Evolutionary conservation across 1,140 invertebrate genomes (phyloP).

Genomic region (Pollicipes pollicipes): DNA sequence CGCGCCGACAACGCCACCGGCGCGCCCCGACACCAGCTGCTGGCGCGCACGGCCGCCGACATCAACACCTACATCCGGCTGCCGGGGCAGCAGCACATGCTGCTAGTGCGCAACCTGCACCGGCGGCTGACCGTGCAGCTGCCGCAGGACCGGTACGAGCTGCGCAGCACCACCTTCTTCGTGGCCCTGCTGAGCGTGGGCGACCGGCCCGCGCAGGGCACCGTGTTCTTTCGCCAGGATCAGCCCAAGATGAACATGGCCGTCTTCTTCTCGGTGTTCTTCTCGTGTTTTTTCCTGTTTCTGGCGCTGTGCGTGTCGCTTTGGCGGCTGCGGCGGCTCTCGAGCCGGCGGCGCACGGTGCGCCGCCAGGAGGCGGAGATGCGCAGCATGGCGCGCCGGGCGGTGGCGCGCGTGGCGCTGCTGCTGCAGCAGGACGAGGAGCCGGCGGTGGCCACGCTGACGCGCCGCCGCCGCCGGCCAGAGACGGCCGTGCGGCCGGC

Average conservation of each 20-base stretch:
- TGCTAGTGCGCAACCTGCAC: conserved; percentile 59
- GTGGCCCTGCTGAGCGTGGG: conserved; percentile 50
- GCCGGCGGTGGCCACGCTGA: conserved; percentile 12
- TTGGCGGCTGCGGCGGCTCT: conserved; percentile 87
- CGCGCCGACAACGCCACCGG: neutral
- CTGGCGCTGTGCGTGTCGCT: conserved; percentile 80
- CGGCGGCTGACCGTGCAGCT: conserved; percentile 77
- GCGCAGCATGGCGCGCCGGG: conserved; percentile 89
- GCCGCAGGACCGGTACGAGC: conserved; percentile 62
- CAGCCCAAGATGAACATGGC: conserved; percentile 94
- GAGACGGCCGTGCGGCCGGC: conserved; percentile 54
- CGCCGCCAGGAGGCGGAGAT: conserved; percentile 60
- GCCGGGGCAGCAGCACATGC: conserved; percentile 51
- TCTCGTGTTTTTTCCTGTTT: conserved; percentile 92
- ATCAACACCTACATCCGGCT: conserved; percentile 60
- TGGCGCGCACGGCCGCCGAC: too few relatives aligned
- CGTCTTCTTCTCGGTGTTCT: conserved; percentile 97
- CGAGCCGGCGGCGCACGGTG: conserved; percentile 30
- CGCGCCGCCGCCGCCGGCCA: conserved; percentile 20
- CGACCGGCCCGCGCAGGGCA: conserved; percentile 40
- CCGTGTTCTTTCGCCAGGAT: conserved; percentile 84
- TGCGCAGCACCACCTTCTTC: conserved; percentile 69
- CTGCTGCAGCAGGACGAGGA: conserved; percentile 34
- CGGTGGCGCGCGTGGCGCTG: conserved; percentile 68
- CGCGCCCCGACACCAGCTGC: neutral